Percentiles rank a stretch among this genome's conserved stretches.
phyloP scores from a whole-genome alignment of 2,113 vertebrate genomes.

The Syngnathus typhle region DNA sequence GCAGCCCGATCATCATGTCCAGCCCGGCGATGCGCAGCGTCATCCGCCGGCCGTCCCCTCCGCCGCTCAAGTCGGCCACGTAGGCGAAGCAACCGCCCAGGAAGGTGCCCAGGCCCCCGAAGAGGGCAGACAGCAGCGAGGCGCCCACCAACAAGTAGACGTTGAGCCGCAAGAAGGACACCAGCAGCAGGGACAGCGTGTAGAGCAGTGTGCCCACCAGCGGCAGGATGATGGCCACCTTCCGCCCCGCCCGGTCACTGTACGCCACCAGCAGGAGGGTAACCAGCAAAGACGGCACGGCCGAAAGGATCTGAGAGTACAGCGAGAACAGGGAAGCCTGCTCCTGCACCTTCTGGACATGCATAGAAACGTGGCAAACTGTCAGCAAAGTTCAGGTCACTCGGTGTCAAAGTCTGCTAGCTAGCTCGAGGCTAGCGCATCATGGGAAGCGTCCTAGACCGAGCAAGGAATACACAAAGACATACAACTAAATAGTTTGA shows the following conservation, averaged over 20 bases:
- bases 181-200: slow-evolving; percentile 60
- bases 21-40: slow-evolving; percentile 83
- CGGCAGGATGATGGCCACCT: slow-evolving; percentile 80
- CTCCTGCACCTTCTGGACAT: slow-evolving; percentile 82
- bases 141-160: slow-evolving; percentile 77
- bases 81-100: slow-evolving; percentile 87
- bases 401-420: no score
- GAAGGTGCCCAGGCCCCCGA: slow-evolving; percentile 82
- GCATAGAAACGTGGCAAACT: not conserved
- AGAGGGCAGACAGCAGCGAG: slow-evolving; percentile 73
- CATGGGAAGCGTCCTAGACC: no score
- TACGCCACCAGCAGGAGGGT: slow-evolving; percentile 85
- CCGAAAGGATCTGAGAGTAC: slow-evolving; percentile 76
- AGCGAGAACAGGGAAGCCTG: slow-evolving; percentile 80
- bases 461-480: no score
- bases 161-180: slow-evolving; percentile 78
- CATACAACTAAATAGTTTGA: no score
- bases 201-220: slow-evolving; percentile 73
- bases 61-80: slow-evolving; percentile 79
- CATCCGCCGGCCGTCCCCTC: slow-evolving; percentile 74
- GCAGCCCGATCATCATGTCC: slow-evolving; percentile 84
- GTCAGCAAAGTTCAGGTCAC: no score
- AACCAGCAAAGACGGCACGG: slow-evolving; percentile 79
- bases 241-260: slow-evolving; percentile 84
- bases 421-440: no score